Conservation (phyloP, 2,797 vertebrate species). For the Pristis pectinata region DNA sequence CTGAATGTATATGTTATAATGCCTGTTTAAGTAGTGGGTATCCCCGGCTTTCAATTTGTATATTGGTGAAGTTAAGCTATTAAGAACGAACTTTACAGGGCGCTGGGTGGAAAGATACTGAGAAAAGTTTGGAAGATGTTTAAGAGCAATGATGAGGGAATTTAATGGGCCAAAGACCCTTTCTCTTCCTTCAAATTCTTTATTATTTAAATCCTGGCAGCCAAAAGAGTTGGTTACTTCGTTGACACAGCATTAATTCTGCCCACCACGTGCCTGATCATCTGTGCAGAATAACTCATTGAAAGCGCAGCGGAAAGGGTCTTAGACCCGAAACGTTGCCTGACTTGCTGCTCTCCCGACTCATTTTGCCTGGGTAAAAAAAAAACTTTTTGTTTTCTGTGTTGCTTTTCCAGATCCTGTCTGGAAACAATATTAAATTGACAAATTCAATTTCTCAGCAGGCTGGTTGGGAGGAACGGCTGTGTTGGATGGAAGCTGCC, state of each 20-base stretch:
- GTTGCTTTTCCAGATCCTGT: background rate
- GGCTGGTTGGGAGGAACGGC: background rate
- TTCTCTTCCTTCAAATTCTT: background rate
- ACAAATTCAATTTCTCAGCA: conserved; percentile 4
- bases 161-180: background rate
- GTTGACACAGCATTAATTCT: background rate
- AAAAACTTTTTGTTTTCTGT: background rate
- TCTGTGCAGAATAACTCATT: background rate
- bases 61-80: background rate
- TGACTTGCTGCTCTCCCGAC: background rate
- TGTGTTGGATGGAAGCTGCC: too few species aligned
- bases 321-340: background rate
- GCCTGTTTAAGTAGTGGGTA: background rate
- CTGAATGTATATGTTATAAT: background rate
- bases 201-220: background rate
- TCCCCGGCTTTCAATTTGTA: background rate
- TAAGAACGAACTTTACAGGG: background rate
- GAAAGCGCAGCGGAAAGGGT: background rate
- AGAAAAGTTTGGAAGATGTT: background rate
- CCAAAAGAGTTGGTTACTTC: background rate
- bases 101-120: background rate
- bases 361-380: too few species aligned
- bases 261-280: background rate
- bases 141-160: background rate
- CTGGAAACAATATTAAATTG: background rate